phyloP scores from a whole-genome alignment of 2,797 vertebrate species.

The Chelon auratus region DNA sequence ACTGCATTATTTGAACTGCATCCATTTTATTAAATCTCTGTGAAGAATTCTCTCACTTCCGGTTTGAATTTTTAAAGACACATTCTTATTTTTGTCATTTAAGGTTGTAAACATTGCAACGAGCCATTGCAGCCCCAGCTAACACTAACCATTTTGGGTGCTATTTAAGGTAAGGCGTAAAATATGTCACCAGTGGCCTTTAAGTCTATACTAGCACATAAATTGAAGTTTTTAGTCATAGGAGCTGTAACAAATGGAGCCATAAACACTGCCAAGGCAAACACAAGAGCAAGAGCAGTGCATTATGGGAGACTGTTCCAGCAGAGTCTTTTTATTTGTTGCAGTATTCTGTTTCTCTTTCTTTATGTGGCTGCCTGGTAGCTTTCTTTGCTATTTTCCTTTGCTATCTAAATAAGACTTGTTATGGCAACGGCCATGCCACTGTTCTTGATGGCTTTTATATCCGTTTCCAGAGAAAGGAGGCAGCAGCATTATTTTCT shows the following conservation, averaged over 20 bases:
- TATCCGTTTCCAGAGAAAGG: constrained; percentile 34
- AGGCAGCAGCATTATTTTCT: constrained; percentile 36
- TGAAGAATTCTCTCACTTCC: too few relatives aligned
- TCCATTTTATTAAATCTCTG: too few relatives aligned
- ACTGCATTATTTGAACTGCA: too few relatives aligned
- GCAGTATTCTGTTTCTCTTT: constrained; percentile 30
- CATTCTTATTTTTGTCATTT: too few relatives aligned
- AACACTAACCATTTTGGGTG: too few relatives aligned
- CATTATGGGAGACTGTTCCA: constrained; percentile 52
- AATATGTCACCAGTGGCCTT: too few relatives aligned
- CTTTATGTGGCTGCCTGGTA: constrained; percentile 45
- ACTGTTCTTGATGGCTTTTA: constrained; percentile 43
- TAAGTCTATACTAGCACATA: too few relatives aligned
- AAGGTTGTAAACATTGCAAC: too few relatives aligned
- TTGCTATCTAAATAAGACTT: constrained; percentile 79
- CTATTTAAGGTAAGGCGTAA: too few relatives aligned
- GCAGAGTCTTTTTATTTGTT: constrained; percentile 41
- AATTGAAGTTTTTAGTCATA: constrained; percentile 34
- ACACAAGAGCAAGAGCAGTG: constrained; percentile 34
- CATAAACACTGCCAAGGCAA: constrained; percentile 34
- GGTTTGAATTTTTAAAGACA: too few relatives aligned
- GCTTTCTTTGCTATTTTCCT: constrained; percentile 61
- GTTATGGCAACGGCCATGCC: constrained; percentile 40
- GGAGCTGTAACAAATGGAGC: constrained; percentile 44
- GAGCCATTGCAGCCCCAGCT: too few relatives aligned